Percentiles rank a stretch among this genome's conserved stretches.
phyloP scores from a whole-genome alignment of 2,113 vertebrate genomes.

The Apodemus sylvaticus region DNA sequence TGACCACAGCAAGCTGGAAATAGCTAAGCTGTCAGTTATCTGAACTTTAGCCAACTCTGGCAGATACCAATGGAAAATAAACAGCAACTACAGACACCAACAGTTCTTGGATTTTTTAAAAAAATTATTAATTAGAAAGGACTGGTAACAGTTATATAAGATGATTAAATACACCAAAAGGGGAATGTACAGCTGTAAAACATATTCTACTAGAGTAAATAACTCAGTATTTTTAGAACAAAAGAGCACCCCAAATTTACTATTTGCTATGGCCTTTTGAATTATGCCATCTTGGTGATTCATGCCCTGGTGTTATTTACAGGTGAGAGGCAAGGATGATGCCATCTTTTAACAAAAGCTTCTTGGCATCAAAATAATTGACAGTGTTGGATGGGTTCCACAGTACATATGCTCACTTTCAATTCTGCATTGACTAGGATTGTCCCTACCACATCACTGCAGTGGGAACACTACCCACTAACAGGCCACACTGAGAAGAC shows the following conservation, averaged over 20 bases:
- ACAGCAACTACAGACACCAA: constrained; percentile 49
- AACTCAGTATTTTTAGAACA: constrained; percentile 16
- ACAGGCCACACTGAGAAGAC: neutral
- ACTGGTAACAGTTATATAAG: neutral
- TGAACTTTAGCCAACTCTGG: constrained; percentile 66
- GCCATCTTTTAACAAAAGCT: neutral
- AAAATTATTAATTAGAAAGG: constrained; percentile 52
- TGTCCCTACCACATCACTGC: neutral
- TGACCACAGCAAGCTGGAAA: constrained; percentile 74
- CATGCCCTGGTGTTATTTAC: neutral
- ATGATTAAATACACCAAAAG: neutral
- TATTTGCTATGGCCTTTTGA: neutral
- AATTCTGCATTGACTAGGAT: neutral
- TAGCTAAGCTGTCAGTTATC: constrained; percentile 59
- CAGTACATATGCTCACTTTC: neutral
- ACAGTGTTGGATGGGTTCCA: neutral
- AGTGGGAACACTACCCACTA: neutral
- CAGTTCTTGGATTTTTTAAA: neutral
- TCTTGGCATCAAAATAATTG: neutral
- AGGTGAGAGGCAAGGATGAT: neutral
- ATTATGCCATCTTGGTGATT: neutral
- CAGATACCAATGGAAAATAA: constrained; percentile 42
- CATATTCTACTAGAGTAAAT: neutral
- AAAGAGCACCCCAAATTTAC: neutral
- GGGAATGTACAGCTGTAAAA: neutral